Evolutionary conservation across 2,797 vertebrate species (phyloP), one percentile per base, ranked within the genome.

Genomic region (Pseudomugil gertrudae): DNA sequence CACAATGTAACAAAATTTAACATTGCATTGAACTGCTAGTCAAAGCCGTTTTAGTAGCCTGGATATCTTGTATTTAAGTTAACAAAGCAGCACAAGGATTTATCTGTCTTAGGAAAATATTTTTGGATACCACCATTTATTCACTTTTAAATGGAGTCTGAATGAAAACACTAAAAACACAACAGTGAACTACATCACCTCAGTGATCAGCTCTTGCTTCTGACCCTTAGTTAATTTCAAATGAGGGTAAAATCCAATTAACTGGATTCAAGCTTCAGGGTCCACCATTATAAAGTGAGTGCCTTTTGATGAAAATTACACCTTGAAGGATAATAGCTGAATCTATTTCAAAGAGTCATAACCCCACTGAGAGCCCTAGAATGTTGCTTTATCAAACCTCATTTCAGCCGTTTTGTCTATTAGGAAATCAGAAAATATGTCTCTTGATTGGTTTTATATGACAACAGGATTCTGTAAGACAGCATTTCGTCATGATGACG

Each of bases 171-270:
- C n/a, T 50, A 24, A 63, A 50, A 11, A 2, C 19, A 60, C 14
- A 65, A 61, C 5, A 48, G 53, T 54, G 32, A 4, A 15, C 24
- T 47, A 48, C 29, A 65, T 43, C 62, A 32, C n/a, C 10, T 45
- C 24, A 55, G 26, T 45, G 61, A 75, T 74, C 68, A 69, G 60
- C 26, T 75, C 50, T 66, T n/a, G 36, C 55, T 54, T 75, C 59
- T 72, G 72, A 80, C 68, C 61, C 70, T 65, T 32, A 63, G 57
- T 84, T 85, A 52, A 83, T 83, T 84, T 85, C 51, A 78, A 83
- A 81, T 74, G 35, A 81, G 66, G 68, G 32, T 63, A 55, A 81
- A 84, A 86, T 87, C 79, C 59, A 86, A 76, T 86, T 84, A 88
- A 87, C 70, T 86, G 69, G 69, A 81, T 78, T 75, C 50, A 73